These are phyloP conservation scores for Dallia pectoralis DNA, from an alignment of 2,797 vertebrate species.

Conservation along the genomic window DNA sequence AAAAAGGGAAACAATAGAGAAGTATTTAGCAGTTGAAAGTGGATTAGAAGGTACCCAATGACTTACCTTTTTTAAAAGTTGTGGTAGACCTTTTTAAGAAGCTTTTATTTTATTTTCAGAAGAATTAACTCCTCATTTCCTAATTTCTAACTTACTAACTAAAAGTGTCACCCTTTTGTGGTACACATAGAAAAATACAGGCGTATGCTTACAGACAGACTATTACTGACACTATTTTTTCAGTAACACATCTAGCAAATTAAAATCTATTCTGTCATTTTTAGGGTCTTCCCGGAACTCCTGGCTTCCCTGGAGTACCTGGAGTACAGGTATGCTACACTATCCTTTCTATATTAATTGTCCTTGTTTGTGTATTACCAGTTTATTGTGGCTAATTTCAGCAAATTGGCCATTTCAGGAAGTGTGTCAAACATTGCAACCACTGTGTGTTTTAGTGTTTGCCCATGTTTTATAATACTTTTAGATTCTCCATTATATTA, in stretches of 20 bases:
- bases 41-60: background rate
- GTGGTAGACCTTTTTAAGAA: too few relatives aligned
- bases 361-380: too few relatives aligned
- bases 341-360: background rate
- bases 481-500: too few relatives aligned
- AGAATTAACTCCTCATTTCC: background rate
- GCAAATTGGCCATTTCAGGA: too few relatives aligned
- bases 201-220: background rate
- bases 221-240: background rate
- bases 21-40: background rate
- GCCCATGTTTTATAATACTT: too few relatives aligned
- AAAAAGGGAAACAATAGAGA: background rate
- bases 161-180: background rate
- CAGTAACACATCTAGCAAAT: background rate
- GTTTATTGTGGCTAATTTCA: too few relatives aligned
- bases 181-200: background rate
- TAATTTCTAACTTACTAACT: background rate
- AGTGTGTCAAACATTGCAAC: too few relatives aligned
- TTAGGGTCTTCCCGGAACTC: conserved; percentile 55
- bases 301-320: conserved; percentile 39
- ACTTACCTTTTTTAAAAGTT: too few relatives aligned
- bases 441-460: too few relatives aligned
- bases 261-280: conserved; percentile 12
- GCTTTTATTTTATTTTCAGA: background rate
- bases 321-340: conserved; percentile 51